Evolutionary conservation across 2,113 vertebrate species (phyloP).

Genomic region (Brachyistius frenatus): DNA sequence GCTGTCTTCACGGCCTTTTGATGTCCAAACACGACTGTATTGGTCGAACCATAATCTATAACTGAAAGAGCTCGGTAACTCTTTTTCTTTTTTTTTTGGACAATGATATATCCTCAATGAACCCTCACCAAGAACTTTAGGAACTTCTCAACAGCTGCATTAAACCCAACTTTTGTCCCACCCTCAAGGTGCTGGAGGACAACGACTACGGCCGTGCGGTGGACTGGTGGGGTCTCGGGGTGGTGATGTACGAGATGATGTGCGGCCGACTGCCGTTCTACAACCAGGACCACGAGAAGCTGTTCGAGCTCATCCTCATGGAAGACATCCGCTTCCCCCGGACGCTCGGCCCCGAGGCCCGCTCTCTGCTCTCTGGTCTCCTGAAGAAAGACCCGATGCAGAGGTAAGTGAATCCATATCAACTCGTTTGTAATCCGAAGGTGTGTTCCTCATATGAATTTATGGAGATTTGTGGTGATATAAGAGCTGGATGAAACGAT

Average conservation of each 20-base stretch:
- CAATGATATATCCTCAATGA: too few species aligned
- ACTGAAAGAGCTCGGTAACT: neutral
- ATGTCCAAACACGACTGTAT: slow-evolving; percentile 15
- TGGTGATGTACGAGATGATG: slow-evolving; percentile 98
- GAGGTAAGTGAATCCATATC: slow-evolving; percentile 74
- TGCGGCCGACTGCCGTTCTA: slow-evolving; percentile 95
- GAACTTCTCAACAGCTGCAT: neutral
- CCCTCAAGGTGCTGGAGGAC: slow-evolving; percentile 91
- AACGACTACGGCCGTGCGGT: slow-evolving; percentile 93
- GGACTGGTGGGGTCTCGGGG: slow-evolving; percentile 96
- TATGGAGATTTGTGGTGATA: neutral
- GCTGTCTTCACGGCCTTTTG: slow-evolving; percentile 28
- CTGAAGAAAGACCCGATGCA: slow-evolving; percentile 95
- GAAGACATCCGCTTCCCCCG: slow-evolving; percentile 95
- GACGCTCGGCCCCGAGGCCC: slow-evolving; percentile 88
- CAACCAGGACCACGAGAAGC: slow-evolving; percentile 95
- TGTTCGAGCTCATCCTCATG: slow-evolving; percentile 96
- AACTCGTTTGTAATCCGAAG: too few species aligned
- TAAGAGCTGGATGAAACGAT: neutral
- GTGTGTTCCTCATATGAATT: too few species aligned
- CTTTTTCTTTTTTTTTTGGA: too few species aligned
- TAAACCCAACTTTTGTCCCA: neutral
- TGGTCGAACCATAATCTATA: neutral
- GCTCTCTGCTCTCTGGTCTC: slow-evolving; percentile 89
- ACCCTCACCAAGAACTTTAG: neutral